These are phyloP conservation scores for Macaria liturata DNA, from an alignment of 2,888 invertebrate species.

Conservation along the genomic window DNA sequence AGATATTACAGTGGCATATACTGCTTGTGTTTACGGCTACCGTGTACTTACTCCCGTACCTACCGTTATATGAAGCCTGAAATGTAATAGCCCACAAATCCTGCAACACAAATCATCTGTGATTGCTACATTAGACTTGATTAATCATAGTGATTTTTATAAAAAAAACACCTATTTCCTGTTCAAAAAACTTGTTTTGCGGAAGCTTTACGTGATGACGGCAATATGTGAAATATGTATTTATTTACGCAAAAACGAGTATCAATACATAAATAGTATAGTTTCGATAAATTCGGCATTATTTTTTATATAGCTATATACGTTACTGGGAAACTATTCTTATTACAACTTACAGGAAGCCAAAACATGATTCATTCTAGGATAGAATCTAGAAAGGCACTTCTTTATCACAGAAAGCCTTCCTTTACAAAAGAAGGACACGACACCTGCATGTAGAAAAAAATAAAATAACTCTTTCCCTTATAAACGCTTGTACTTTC, in stretches of 20 bases:
- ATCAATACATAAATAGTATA: no score
- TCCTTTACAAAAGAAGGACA: neutral
- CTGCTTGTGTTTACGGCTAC: slow-evolving; percentile 5
- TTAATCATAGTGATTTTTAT: neutral
- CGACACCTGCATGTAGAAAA: neutral
- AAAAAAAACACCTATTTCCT: no score
- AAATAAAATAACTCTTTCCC: slow-evolving; percentile 6
- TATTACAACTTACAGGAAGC: no score
- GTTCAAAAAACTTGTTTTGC: no score
- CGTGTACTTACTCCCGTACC: neutral
- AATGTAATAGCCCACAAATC: slow-evolving; percentile 6
- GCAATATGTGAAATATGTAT: no score
- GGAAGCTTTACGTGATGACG: no score
- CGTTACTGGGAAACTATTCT: no score
- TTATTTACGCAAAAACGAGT: no score
- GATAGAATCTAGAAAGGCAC: no score
- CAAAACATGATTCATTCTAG: no score
- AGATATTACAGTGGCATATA: slow-evolving; percentile 1
- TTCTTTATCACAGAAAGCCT: neutral
- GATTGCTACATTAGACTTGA: neutral
- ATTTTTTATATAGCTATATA: no score
- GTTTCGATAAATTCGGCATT: no score
- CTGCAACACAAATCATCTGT: neutral
- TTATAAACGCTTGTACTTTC: slow-evolving; percentile 3
- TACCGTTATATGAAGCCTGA: slow-evolving; percentile 6